Evolutionary conservation across 2,888 invertebrate genomes (phyloP), one percentile per base, ranked within the genome.

Genomic region (Phrixothrix hirtus): DNA sequence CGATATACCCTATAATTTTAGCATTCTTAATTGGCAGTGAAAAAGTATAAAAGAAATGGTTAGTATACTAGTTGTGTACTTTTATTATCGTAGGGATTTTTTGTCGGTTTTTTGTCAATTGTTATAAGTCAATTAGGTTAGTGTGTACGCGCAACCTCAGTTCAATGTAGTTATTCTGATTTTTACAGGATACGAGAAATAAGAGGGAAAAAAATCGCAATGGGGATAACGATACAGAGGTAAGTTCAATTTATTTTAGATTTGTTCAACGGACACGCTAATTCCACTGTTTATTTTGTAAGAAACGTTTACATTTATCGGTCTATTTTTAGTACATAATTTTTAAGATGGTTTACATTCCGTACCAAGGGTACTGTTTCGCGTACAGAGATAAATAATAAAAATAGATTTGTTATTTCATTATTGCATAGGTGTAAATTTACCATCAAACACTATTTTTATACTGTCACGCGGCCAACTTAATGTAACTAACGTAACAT

Each of bases 111-210:
- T 38, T 35, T 47, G 54, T 55, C 45, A 43, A 50, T 57, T 39
- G 43, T 51, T 46, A 34, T 31, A 21, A 56, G 54, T 56, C 54
- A 54, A 51, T 55, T 63, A 62, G 62, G 63, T 63, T 62, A 62
- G 61, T 63, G 55, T 55, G 56, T 52, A 53, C 57, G 55, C 47
- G 53, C 59, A 59, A 56, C 48, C 46, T 55, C 55, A 43, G 68
- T 55, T 57, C 48, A 52, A 50, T 39, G 53, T 43, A 52, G 55
- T 42, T 49, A 37, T 57, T 52, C 69, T 76, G 76, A 68, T 76
- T 72, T 59, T 78, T 79, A 75, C 77, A 80, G 78, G 80, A 77
- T 70, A 78, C 80, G 77, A 83, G 82, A 79, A 81, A 77, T 67
- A 82, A 82, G 78, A 74, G 76, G 61, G 81, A 81, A 65, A 81